Percentiles rank a stretch among this genome's conserved stretches.
Conservation (phyloP, 37 sponge, comb jelly and placozoan species). For the Agelas oroides region DNA sequence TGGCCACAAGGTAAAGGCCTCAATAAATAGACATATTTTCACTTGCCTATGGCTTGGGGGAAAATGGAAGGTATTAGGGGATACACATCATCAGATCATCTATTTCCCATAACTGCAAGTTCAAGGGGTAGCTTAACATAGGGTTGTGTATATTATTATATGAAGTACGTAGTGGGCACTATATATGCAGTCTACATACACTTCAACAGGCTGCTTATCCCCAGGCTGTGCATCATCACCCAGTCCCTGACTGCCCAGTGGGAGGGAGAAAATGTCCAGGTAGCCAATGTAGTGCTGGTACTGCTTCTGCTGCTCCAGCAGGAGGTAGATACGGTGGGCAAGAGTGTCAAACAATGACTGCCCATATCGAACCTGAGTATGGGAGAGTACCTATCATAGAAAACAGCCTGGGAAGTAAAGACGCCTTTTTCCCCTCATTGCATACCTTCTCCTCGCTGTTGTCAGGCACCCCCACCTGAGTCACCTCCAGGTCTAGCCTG, state of each 20-base stretch:
- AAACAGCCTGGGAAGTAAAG: no score
- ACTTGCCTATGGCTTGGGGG: no score
- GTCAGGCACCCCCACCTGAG: slow-evolving; percentile 35
- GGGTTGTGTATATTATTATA: no score
- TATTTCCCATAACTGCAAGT: no score
- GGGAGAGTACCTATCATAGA: not conserved
- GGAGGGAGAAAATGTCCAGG: slow-evolving; percentile 20
- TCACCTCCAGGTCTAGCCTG: slow-evolving; percentile 16
- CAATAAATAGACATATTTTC: no score
- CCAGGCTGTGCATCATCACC: no score
- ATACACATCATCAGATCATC: no score
- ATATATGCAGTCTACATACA: no score
- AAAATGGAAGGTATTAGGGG: no score
- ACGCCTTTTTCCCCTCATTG: not conserved
- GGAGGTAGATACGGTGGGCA: slow-evolving; percentile 46
- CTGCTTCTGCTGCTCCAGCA: slow-evolving; percentile 52
- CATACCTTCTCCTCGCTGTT: slow-evolving; percentile 27
- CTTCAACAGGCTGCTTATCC: no score
- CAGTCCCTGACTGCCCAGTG: not conserved
- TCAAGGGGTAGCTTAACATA: no score
- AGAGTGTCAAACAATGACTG: slow-evolving; percentile 53
- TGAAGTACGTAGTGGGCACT: no score
- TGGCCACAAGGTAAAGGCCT: not conserved
- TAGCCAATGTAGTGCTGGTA: slow-evolving; percentile 70
- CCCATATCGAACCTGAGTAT: slow-evolving; percentile 53